A percentile compares a stretch with the other conserved stretches of the same genome.
phyloP scores from a whole-genome alignment of 2,113 vertebrate species.

The Aplodontia rufa region DNA sequence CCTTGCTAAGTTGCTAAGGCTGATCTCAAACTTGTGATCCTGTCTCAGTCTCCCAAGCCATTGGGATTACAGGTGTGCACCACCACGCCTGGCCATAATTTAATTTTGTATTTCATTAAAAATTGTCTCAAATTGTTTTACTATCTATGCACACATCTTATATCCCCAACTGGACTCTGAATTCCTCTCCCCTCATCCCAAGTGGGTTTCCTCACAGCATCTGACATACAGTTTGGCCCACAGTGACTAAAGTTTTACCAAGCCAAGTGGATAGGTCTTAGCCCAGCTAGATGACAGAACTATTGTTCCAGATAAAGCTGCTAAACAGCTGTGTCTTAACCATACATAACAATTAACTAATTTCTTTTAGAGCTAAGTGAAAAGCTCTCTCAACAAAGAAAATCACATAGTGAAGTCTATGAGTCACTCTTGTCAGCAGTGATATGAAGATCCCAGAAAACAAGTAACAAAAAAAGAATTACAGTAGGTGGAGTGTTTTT shows the following conservation, averaged over 20 bases:
- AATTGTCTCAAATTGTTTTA: slow-evolving; percentile 33
- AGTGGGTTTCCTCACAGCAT: neutral
- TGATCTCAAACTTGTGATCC: too few relatives aligned
- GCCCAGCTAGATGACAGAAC: neutral
- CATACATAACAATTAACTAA: neutral
- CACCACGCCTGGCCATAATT: neutral
- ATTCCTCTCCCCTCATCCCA: neutral
- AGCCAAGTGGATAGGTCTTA: neutral
- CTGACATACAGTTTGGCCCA: neutral
- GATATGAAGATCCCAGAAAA: slow-evolving; percentile 58
- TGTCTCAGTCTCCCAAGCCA: too few relatives aligned
- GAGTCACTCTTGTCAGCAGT: slow-evolving; percentile 79
- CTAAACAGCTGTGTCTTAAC: neutral
- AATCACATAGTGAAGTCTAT: slow-evolving; percentile 72
- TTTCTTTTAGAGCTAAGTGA: slow-evolving; percentile 50
- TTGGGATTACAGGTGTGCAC: too few relatives aligned
- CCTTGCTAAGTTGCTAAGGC: too few relatives aligned
- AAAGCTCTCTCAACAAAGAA: slow-evolving; percentile 69
- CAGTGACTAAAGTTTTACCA: neutral
- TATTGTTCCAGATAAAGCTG: neutral
- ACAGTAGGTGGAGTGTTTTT: slow-evolving; percentile 67
- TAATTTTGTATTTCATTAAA: slow-evolving; percentile 40
- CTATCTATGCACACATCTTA: neutral
- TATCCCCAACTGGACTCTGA: neutral
- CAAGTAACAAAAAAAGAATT: slow-evolving; percentile 71